phyloP scores from a whole-genome alignment of 2,113 vertebrate genomes.

The Vanacampus margaritifer region DNA sequence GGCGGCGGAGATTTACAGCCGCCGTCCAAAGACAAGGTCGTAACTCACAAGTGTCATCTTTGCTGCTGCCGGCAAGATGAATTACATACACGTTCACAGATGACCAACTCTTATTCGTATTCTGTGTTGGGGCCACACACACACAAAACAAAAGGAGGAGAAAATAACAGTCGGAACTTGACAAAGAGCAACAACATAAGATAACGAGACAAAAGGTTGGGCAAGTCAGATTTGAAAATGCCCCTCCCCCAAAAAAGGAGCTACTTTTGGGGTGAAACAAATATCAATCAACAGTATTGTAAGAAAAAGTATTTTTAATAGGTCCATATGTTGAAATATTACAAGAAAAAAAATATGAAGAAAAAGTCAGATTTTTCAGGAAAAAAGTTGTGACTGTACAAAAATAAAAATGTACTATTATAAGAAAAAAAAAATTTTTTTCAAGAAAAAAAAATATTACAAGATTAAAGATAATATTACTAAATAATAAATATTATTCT shows the following conservation, averaged over 20 bases:
- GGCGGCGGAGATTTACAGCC: conserved; percentile 34
- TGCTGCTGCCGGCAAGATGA: neutral
- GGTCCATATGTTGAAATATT: too few relatives aligned
- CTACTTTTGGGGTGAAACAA: neutral
- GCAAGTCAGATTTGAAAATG: neutral
- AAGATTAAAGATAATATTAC: too few relatives aligned
- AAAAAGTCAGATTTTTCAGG: too few relatives aligned
- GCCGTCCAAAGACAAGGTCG: conserved; percentile 36
- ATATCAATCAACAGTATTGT: too few relatives aligned
- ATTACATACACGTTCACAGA: neutral
- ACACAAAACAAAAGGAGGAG: neutral
- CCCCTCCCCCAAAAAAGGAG: neutral
- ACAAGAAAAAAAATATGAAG: too few relatives aligned
- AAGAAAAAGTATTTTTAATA: too few relatives aligned
- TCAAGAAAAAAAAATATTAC: too few relatives aligned
- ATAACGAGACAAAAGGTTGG: neutral
- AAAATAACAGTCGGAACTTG: neutral
- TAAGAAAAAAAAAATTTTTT: too few relatives aligned
- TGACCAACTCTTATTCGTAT: neutral
- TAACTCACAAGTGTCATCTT: conserved; percentile 21
- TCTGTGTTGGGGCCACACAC: neutral
- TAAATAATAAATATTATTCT: too few relatives aligned
- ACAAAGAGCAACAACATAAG: neutral
- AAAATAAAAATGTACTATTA: too few relatives aligned
- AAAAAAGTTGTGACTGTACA: too few relatives aligned